These are phyloP conservation scores for Actinemys pallida DNA, from an alignment of 2,113 vertebrate species.

Conservation along the genomic window DNA sequence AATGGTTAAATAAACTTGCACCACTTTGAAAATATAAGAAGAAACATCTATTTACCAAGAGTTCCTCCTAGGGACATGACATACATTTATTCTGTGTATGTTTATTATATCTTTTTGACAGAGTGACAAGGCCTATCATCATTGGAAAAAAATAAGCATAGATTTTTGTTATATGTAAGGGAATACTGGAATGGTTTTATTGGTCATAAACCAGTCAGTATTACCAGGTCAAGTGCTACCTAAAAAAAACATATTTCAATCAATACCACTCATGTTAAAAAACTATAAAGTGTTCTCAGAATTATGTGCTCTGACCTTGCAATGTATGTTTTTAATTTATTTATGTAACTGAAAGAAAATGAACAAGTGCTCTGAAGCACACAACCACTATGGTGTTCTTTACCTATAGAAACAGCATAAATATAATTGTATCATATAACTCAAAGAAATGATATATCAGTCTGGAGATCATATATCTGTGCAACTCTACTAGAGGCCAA, in stretches of 20 bases:
- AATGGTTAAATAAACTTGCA: background rate
- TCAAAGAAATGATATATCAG: background rate
- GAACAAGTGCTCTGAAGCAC: background rate
- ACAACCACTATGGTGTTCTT: background rate
- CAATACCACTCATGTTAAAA: background rate
- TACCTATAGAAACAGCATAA: background rate
- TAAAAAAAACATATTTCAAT: background rate
- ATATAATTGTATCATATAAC: background rate
- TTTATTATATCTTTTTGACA: background rate
- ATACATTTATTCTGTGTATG: background rate
- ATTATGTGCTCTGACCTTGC: background rate
- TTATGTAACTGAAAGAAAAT: background rate
- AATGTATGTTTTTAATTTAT: conserved; percentile 7
- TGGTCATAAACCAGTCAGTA: background rate
- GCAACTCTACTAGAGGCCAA: background rate
- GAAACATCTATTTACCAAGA: too few relatives aligned
- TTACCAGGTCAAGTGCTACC: background rate
- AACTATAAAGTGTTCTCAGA: background rate
- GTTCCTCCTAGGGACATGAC: background rate
- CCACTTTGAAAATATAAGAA: background rate
- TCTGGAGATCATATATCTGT: background rate
- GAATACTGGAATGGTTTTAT: background rate
- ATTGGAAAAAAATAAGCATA: background rate
- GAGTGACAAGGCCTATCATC: background rate
- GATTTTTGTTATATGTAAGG: background rate